Conservation (phyloP, 2,797 vertebrate genomes). For the Propithecus perrieri region DNA sequence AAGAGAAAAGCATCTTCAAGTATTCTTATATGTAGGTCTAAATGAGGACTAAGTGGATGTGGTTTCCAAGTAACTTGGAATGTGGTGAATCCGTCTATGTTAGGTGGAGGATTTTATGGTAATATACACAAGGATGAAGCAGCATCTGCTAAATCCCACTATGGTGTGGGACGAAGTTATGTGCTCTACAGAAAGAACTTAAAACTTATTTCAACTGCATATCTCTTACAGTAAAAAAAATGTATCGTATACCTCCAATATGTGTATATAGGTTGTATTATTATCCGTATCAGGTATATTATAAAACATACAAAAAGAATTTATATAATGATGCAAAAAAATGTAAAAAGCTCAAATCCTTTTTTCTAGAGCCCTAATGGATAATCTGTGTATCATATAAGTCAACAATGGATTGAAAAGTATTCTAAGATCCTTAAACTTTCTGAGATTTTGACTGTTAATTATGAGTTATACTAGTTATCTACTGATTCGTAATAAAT, state of each 20-base stretch:
- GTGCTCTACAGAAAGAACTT: not conserved
- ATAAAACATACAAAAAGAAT: not conserved
- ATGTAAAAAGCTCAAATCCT: not conserved
- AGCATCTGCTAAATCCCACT: not conserved
- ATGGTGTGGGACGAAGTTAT: not conserved
- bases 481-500: not conserved
- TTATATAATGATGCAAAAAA: not conserved
- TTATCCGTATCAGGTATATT: not conserved
- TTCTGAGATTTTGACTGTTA: constrained; percentile 3
- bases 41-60: not conserved
- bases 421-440: not conserved
- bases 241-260: not conserved
- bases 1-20: not conserved
- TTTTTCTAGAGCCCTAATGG: not conserved
- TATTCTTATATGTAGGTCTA: not conserved
- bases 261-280: not conserved
- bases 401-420: not conserved
- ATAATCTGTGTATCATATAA: not conserved
- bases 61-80: not conserved
- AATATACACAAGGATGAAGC: not conserved
- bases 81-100: not conserved
- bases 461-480: not conserved
- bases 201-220: constrained; percentile 21
- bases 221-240: not conserved
- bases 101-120: not conserved